Evolutionary conservation across 30 jellyfish, hydroid and myxozoan species (phyloP), one percentile per base, ranked within the genome.

Genomic region (Clytia hemisphaerica): DNA sequence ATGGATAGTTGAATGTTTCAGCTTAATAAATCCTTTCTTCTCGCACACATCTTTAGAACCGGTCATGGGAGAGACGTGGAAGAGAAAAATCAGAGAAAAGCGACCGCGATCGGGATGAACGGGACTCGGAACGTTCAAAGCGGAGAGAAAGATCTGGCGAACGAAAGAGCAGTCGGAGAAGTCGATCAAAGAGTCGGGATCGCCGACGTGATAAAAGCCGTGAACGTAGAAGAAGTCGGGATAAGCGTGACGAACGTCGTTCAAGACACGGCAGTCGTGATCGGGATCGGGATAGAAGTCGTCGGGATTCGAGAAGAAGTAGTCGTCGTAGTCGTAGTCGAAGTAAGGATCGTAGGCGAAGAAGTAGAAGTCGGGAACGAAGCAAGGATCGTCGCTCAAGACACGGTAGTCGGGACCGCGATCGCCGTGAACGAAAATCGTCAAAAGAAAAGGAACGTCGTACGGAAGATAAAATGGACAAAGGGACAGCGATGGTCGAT

Each of bases 311-410:
- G 9, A 32, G 9, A 48, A 48, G 26, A 48, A 58, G 33, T 29
- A 58, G 71, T 58, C 71, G 33, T 19, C 37, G 71, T 19, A 73
- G 89, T 37, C 37, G 71, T 19, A 73, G 89, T 37, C 65, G 84
- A 26, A 82, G 94, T 47, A 78, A 83, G 18, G 94, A 82, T 6
- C 34, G 89, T 24, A 48, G 37, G n/a, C 77, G 80, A 42, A 69
- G 83, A 6, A 80, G 70, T 22, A 73, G 87, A 51, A 64, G 87
- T 60, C 95, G 92, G 28, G 73, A 63, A 9, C 77, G 88, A 14
- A 73, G 80, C 47, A 32, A 45, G 10, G 84, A 72, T 22, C n/a
- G n/a, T n/a, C n/a, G n/a, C n/a, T n/a, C n/a, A n/a, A n/a, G n/a
- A 9, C 53, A n/a, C n/a, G 15, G 53, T n/a, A 42, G 53, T 9